A percentile compares a stretch with the other conserved stretches of the same genome.
Evolutionary conservation across 2,797 vertebrate species (phyloP).

Genomic region (Syndactyla subalaris): DNA sequence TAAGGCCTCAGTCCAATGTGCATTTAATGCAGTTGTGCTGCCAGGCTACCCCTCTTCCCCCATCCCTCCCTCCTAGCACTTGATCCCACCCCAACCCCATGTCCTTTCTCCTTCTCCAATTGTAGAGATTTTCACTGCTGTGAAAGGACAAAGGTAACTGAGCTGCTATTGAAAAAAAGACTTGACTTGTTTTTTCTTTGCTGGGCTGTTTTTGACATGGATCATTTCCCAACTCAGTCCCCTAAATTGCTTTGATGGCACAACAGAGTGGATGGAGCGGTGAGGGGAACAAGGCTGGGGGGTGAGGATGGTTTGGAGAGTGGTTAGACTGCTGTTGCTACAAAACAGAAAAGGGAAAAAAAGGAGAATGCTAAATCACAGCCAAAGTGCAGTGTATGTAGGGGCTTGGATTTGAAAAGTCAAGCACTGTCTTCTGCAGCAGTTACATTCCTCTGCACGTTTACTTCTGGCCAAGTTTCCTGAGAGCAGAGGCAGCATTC

Average conservation of each 20-base stretch:
- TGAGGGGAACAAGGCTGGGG: background rate
- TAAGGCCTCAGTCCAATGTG: background rate
- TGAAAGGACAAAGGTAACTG: slow-evolving; percentile 22
- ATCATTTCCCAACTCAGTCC: background rate
- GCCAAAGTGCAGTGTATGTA: background rate
- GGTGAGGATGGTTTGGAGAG: background rate
- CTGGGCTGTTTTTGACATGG: background rate
- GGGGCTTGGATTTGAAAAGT: slow-evolving; percentile 38
- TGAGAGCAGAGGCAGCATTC: background rate
- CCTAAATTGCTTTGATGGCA: background rate
- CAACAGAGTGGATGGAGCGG: background rate
- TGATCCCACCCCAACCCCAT: background rate
- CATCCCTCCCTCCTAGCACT: background rate
- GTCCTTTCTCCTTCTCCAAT: background rate
- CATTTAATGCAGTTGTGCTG: background rate
- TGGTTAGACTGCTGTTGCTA: background rate
- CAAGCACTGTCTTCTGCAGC: background rate
- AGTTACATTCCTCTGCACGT: background rate
- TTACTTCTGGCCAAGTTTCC: slow-evolving; percentile 47
- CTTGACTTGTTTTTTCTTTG: background rate
- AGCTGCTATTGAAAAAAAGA: background rate
- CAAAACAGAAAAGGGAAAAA: slow-evolving; percentile 12
- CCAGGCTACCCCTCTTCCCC: background rate
- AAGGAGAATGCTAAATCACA: background rate
- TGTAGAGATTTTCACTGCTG: background rate